A percentile compares a stretch with the other conserved stretches of the same genome.
These are phyloP conservation scores for Zootoca vivipara DNA, from an alignment of 2,113 vertebrate species.

Conservation along the genomic window DNA sequence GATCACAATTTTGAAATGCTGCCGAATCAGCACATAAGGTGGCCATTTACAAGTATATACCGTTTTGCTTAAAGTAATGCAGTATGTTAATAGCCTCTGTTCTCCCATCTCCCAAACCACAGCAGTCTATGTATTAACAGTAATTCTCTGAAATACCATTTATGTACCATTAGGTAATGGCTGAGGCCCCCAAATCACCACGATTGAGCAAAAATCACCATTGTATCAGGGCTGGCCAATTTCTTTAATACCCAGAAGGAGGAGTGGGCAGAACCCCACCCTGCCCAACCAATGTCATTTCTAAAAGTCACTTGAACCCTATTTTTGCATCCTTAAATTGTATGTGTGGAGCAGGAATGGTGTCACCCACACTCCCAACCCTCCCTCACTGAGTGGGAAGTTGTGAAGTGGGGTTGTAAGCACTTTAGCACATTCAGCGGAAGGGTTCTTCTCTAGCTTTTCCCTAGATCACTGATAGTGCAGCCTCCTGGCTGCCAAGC, in stretches of 20 bases:
- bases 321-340: neutral
- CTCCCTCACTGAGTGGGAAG: neutral
- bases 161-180: neutral
- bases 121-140: neutral
- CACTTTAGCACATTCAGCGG: too few species aligned
- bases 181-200: neutral
- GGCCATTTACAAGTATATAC: neutral
- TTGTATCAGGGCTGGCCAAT: neutral
- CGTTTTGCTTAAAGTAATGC: neutral
- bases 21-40: neutral
- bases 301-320: neutral
- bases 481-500: too few species aligned
- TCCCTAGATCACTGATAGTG: too few species aligned
- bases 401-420: too few species aligned
- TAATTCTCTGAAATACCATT: neutral
- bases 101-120: neutral
- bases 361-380: neutral
- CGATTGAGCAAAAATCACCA: neutral
- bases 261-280: neutral
- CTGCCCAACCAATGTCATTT: neutral
- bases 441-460: too few species aligned
- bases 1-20: neutral
- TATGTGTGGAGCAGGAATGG: neutral
- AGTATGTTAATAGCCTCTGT: neutral
- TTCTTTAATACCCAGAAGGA: neutral